Conservation (phyloP, 53 echinoderm and acorn worm species). For the Stichopus horrens region DNA sequence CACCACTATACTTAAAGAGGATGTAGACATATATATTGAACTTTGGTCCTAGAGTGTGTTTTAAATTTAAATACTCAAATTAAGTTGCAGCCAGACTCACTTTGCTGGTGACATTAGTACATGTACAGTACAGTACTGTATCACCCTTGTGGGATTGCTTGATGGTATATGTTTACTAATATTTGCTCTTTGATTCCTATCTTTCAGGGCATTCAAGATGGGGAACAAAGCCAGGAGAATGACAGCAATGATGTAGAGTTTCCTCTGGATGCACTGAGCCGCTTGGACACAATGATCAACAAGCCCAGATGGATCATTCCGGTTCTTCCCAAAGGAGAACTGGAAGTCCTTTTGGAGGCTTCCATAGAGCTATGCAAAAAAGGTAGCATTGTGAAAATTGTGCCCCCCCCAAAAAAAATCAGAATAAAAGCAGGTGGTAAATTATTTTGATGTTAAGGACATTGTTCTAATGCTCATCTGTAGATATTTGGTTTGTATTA, state of each 20-base stretch:
- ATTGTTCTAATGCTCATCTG: too few species aligned
- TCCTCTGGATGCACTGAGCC: conserved; percentile 79
- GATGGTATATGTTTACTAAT: background rate
- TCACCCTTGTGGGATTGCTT: background rate
- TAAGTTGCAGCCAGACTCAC: too few species aligned
- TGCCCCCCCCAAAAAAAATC: too few species aligned
- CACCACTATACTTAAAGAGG: too few species aligned
- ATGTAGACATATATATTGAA: too few species aligned
- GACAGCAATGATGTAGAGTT: conserved; percentile 76
- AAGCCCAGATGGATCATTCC: conserved; percentile 98
- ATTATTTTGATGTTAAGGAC: too few species aligned
- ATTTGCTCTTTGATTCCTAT: background rate
- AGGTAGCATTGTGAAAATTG: conserved; percentile 33
- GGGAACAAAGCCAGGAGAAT: conserved; percentile 30
- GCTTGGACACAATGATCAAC: conserved; percentile 97
- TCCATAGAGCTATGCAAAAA: conserved; percentile 89
- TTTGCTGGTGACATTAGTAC: too few species aligned
- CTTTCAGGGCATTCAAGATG: conserved; percentile 32
- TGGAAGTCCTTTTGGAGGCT: conserved; percentile 89
- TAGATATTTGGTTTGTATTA: too few species aligned
- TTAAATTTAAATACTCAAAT: too few species aligned
- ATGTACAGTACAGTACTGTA: background rate
- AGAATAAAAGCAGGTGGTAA: too few species aligned
- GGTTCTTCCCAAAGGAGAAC: conserved; percentile 96
- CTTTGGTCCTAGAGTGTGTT: too few species aligned